Evolutionary conservation across 2,797 vertebrate genomes (phyloP).

Genomic region (Chelmon rostratus): DNA sequence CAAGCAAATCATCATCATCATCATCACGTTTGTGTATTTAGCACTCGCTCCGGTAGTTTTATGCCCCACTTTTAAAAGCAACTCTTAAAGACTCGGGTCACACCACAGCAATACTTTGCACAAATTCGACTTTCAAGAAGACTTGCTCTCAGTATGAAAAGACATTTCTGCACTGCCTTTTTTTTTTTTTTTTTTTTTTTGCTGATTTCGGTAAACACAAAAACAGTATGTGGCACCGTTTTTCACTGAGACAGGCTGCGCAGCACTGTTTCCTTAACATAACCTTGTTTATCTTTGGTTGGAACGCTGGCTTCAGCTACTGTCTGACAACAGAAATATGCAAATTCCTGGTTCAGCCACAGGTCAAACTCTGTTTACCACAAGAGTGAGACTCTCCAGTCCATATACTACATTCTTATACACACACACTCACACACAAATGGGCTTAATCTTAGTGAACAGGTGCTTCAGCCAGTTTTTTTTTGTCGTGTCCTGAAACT

Average conservation of each 20-base stretch:
- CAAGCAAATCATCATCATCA: not conserved
- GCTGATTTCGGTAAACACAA: no score
- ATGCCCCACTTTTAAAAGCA: not conserved
- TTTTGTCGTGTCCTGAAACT: not conserved
- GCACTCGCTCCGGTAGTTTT: not conserved
- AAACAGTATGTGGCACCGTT: not conserved
- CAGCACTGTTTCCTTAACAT: constrained; percentile 10
- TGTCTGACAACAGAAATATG: constrained; percentile 26
- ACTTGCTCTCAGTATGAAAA: not conserved
- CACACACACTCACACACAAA: not conserved
- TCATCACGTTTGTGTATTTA: not conserved
- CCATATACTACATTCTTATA: no score
- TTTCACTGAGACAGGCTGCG: constrained; percentile 1
- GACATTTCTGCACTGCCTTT: not conserved
- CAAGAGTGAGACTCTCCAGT: constrained; percentile 15
- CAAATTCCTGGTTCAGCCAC: constrained; percentile 38
- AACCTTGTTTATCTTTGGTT: constrained; percentile 13
- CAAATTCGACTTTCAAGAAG: not conserved
- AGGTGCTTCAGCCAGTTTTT: not conserved
- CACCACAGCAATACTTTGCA: not conserved
- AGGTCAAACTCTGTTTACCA: constrained; percentile 47
- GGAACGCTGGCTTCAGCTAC: not conserved
- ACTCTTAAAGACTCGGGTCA: not conserved
- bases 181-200: not conserved
- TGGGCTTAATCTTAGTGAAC: not conserved